These are phyloP conservation scores for Thunnus thynnus DNA, from an alignment of 2,113 vertebrate species.

Conservation along the genomic window DNA sequence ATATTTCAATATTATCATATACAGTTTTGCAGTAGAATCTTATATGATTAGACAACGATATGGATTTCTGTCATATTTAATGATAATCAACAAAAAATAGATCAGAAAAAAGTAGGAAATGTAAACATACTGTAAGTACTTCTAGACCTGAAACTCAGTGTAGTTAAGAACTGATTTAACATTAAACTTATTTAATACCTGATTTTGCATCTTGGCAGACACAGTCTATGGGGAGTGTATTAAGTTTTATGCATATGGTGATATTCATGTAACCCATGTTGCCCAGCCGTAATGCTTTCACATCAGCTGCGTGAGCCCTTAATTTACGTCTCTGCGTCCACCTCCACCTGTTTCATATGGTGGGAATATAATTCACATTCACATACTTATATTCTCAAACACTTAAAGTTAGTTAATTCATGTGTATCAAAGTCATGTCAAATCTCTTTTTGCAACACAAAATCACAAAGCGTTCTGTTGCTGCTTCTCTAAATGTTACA, in stretches of 20 bases:
- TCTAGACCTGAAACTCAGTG: background rate
- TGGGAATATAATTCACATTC: background rate
- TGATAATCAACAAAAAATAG: background rate
- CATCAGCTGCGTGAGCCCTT: background rate
- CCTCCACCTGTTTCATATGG: constrained; percentile 28
- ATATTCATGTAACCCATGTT: too few relatives aligned
- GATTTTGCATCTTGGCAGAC: too few relatives aligned
- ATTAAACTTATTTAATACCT: background rate
- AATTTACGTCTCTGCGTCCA: background rate
- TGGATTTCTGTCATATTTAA: background rate
- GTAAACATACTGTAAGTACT: too few relatives aligned
- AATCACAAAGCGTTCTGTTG: background rate
- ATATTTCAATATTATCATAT: background rate
- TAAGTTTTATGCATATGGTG: too few relatives aligned
- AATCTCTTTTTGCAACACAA: background rate
- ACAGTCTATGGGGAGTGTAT: too few relatives aligned
- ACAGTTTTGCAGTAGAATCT: background rate
- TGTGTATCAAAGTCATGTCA: background rate
- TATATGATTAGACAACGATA: background rate
- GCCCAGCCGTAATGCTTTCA: background rate
- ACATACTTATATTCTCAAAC: background rate
- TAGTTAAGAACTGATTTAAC: background rate
- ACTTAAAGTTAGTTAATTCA: background rate
- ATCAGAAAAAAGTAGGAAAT: background rate
- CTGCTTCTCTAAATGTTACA: background rate